phyloP scores from a whole-genome alignment of 2,888 invertebrate species.

The Rotaria sp. region DNA sequence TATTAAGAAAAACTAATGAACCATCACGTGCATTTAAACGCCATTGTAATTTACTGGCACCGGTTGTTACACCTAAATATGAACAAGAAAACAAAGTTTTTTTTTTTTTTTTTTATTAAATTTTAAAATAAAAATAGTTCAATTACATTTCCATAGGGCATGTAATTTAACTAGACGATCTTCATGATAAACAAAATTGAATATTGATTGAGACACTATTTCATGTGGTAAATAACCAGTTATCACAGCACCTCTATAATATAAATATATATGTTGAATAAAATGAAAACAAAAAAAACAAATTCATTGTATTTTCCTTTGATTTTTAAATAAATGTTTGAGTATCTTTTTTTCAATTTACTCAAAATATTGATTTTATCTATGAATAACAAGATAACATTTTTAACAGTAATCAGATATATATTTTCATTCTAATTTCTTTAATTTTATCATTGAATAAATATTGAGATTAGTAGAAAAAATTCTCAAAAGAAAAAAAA shows the following conservation, averaged over 20 bases:
- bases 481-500: no score
- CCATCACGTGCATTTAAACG: conserved; percentile 11
- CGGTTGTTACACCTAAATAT: background rate
- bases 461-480: no score
- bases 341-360: no score
- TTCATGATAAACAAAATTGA: conserved; percentile 16
- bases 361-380: no score
- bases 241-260: background rate
- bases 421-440: no score
- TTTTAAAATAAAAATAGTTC: background rate
- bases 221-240: conserved; percentile 29
- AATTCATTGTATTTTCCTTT: no score
- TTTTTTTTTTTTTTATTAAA: background rate
- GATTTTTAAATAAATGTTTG: no score
- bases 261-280: background rate
- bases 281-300: no score
- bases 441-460: no score
- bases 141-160: conserved; percentile 16
- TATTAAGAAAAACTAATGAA: background rate
- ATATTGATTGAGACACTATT: conserved; percentile 14
- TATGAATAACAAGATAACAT: no score
- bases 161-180: conserved; percentile 17
- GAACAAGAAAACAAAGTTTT: no score
- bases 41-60: conserved; percentile 19
- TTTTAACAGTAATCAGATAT: no score